Base-by-base conservation (phyloP, 2,888 invertebrate species). In the Phyllotreta striolata region DNA sequence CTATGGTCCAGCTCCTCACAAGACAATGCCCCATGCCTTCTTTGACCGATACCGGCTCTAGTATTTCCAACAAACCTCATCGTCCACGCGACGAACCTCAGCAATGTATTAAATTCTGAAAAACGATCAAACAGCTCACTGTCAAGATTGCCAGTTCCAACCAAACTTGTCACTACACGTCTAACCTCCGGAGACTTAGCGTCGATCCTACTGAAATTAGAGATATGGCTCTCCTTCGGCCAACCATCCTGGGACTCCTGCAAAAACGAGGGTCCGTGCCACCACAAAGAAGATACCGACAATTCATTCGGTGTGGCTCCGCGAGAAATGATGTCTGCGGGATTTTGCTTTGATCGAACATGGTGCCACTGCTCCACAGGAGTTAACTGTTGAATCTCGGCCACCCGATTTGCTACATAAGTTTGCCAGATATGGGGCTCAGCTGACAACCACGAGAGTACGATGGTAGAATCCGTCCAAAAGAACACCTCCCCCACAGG, bases 321-420 rank as follows among this genome's bases (percentile, higher is more conserved):
- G 7, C 65, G 41, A 34, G 68, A 68, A 3, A 66, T 55, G 3
- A 64, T 34, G 43, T 71, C 69, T 0, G 69, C 69, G 2, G 71
- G 66, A 57, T 71, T 71, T 7, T 55, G 34, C 7, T 49, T 35
- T 1, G 64, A 55, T 3, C 52, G 39, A 0, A 70, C 68, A 55
- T 68, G 62, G 8, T 47, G 40, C 67, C 67, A 71, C 14, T 14
- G 24, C 10, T 24, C 13, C 2, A 46, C 34, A 8, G 10, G 40
- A 0, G 61, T 66, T 6, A 67, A 34, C 3, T 35, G 51, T 24
- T 52, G 72, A 14, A 69, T 71, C 52, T 66, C 47, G 12, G 14
- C 38, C 5, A 37, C 10, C 7, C 54, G 38, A 37, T 37, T 54
- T 3, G n/a, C 24, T 10, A 52, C 34, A 34, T 35, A 52, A 12